Evolutionary conservation across 2,113 vertebrate genomes (phyloP), one percentile per base, ranked within the genome.

Genomic region (Nyctibius bracteatus): DNA sequence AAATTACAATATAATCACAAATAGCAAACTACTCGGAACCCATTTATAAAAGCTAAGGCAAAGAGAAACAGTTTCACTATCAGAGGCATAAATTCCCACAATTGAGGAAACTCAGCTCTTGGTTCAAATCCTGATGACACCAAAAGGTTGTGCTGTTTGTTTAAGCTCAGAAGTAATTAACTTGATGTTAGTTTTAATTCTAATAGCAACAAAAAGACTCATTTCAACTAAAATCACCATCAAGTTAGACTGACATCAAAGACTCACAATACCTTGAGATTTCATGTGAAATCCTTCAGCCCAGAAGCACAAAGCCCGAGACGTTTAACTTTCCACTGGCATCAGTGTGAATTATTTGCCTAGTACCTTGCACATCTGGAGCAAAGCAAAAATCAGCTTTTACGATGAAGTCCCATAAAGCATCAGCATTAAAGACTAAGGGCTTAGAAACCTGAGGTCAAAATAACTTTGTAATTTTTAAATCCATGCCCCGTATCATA

Each of bases 401-500:
- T 81, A 83, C 22, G 39, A 86, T 28, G 20, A 58, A 66, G 62
- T 35, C n/a, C 57, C 54, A 57, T 18, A 59, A 81, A 92, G 25
- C 54, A 93, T 49, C 63, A 88, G 35, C 58, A 83, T 70, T 55
- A 68, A 31, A 31, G 62, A 78, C 70, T 77, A 83, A 77, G 27
- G n/a, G 9, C 77, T 95, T 51, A 63, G 35, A 94, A 94, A 90
- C 43, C 72, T 92, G 28, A 83, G 84, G 51, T 63, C 68, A 71
- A 67, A 88, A 12, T 43, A 77, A 67, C 43, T 70, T 86, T 1
- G 47, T n/a, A 44, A 51, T 71, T 90, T 72, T 92, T 6, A 75
- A 94, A 73, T 74, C 94, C 96, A 84, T 93, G 96, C 81, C 96
- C 97, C 96, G 5, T 89, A 62, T 55, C 97, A 98, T 95, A 98